Conservation (phyloP, 2,888 invertebrate species). For the Polyploca ridens region DNA sequence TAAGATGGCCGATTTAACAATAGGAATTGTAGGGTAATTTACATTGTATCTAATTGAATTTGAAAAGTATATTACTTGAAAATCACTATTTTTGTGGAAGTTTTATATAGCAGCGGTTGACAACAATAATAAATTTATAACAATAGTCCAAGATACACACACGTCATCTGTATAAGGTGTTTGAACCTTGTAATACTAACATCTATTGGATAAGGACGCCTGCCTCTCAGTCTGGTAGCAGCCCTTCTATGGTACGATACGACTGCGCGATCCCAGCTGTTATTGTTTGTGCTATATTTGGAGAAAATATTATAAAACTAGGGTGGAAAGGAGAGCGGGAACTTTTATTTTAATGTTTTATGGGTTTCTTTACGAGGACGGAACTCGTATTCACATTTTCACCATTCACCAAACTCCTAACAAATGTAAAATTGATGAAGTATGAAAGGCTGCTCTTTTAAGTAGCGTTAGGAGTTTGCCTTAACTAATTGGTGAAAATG, state of each 20-base stretch:
- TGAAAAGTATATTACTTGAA: too few relatives aligned
- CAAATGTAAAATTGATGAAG: too few relatives aligned
- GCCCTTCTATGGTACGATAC: slow-evolving; percentile 1
- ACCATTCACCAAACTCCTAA: too few relatives aligned
- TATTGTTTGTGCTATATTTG: background rate
- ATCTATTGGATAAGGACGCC: slow-evolving; percentile 9
- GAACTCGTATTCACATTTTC: too few relatives aligned
- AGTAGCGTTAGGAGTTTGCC: too few relatives aligned
- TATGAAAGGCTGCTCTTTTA: too few relatives aligned
- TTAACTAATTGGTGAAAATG: too few relatives aligned
- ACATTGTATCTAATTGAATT: background rate
- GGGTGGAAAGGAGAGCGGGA: background rate
- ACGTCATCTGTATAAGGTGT: background rate
- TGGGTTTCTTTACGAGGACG: too few relatives aligned
- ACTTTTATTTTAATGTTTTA: too few relatives aligned
- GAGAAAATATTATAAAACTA: background rate
- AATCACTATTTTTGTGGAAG: too few relatives aligned
- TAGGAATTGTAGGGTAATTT: background rate
- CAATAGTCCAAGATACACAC: background rate
- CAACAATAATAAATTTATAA: background rate
- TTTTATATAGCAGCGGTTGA: background rate
- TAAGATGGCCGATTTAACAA: slow-evolving; percentile 9
- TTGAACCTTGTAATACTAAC: slow-evolving; percentile 10
- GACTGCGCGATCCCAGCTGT: background rate
- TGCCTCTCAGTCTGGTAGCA: background rate